Base-by-base conservation (phyloP, 2,888 invertebrate species). In the Caenorhabditis sulstoni region DNA sequence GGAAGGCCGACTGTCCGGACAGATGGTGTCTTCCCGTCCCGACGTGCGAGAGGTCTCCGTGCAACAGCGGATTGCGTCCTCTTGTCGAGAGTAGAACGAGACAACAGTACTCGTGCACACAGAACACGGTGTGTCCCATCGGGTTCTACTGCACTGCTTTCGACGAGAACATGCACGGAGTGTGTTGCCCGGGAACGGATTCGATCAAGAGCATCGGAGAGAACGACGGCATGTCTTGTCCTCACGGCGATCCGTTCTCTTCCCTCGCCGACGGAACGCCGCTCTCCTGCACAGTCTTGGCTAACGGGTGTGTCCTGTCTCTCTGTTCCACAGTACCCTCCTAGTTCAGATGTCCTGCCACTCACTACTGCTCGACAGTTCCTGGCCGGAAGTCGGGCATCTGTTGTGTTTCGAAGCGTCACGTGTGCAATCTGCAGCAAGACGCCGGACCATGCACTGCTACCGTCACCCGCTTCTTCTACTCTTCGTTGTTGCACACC, bases 361-460 rank as follows among this genome's bases (percentile, higher is more conserved):
- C 87, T 5, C 87, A 87, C 61, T 87, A 87, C 52, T 87, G 87
- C 47, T 62, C 77, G n/a, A 84, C 87, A 4, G 78, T 79, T 57
- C 81, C 86, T 1, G 81, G 80, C 12, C 66, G 75, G 47, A 55
- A 57, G 16, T 53, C 79, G 0, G 87, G 87, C 53, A 80, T 86
- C 20, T 87, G 87, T 57, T 87, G 87, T 62, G 85, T 87, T 2
- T 85, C 87, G 1, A 87, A 87, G 67, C 55, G 87, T 35, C 81
- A 83, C 55, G 87, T 87, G 7, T 87, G 87, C 62, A 86, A 87
- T 35, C 70, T 85, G 11, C 71, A 64, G 52, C 18, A 47, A 16
- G 86, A 87, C 47, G 50, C 78, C 4, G 87, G 87, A 8, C 81
- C 83, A 7, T 87, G 87, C 50, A 71, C 68, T 22, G 78, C 81